Base-by-base conservation (phyloP, 2,797 vertebrate genomes). In the Karalla daura region DNA sequence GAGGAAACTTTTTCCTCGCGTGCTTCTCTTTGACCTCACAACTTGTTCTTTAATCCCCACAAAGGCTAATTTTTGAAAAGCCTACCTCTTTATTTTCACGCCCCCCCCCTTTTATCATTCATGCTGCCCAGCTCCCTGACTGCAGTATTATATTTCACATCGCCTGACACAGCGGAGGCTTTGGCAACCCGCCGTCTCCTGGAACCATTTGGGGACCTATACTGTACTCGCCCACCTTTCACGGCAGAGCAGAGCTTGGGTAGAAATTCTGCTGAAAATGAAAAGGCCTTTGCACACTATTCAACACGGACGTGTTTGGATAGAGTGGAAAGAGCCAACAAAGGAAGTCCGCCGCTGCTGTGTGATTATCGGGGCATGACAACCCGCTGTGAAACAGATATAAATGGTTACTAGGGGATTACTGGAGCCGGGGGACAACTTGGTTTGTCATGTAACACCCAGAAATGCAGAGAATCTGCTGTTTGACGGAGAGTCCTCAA, bases 321-420 rank as follows among this genome's bases (percentile, higher is more conserved):
- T 58, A 27, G 60, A 63, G 53, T 54, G 60, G 80, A 80, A 62
- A 71, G 63, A 66, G n/a, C 47, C 70, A 30, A 76, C 45, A 72
- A 76, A 84, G 61, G 61, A 66, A 44, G 46, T 54, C 60, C 36
- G 18, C 64, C 50, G 53, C 39, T 18, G 53, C 49, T 66, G 60
- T 78, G 67, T 78, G 72, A 84, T 85, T 71, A 66, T 58, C 70
- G 68, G 74, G 80, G 85, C 80, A 82, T 86, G 79, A 80, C 70
- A 74, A 70, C 82, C 47, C 4, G 24, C 56, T 70, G 77, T 53
- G 79, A 76, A 75, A 72, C 66, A 46, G 70, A 75, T 79, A 73
- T 59, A 45, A 62, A 77, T 52, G 52, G 76, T 77, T 79, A 63
- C 58, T 55, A 40, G 58, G 60, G 67, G 73, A 81, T 84, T 74